Evolutionary conservation across 2,797 vertebrate species (phyloP), one percentile per base, ranked within the genome.

Genomic region (Benthosema pterotum): DNA sequence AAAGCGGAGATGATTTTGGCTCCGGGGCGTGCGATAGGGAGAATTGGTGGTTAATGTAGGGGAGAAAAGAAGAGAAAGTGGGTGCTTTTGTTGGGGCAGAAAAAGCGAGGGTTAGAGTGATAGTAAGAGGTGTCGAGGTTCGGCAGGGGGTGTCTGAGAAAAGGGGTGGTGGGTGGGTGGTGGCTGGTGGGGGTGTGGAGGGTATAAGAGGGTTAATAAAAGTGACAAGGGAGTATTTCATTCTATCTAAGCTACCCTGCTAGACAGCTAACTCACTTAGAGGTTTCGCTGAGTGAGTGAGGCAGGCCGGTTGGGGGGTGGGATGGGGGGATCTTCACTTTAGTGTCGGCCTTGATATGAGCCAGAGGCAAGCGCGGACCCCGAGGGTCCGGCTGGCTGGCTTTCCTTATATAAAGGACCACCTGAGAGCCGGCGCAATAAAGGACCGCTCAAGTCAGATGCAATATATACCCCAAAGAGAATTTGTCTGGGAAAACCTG

Each of bases 201-300:
- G 72, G 69, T 77, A 75, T 85, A 85, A 86, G 86, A 83, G 81
- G 83, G 83, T 88, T 89, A 91, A 88, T 88, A 87, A 87, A 89
- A 90, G 83, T 87, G 88, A 93, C 90, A 91, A 88, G 85, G 82
- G 89, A 87, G 83, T 84, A 83, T 91, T 93, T 91, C 87, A 91
- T 92, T 91, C 85, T 83, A 89, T 91, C 83, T 82, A 72, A 83
- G 84, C 87, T 85, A 86, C 83, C 85, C 80, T 87, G 79, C 80
- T 72, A 83, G 87, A 87, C 84, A 85, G 84, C 79, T 91, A 91
- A 93, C 90, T 89, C 87, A 91, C 88, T 92, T 91, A 92, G 87
- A 87, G 83, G 77, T 79, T 85, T 78, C 63, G 83, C 84, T 85
- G 86, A 90, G 72, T 83, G 80, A 79, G 79, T 61, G 51, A 85